These are phyloP conservation scores for Mythimna pallens DNA, from an alignment of 2,888 invertebrate species.

Conservation along the genomic window DNA sequence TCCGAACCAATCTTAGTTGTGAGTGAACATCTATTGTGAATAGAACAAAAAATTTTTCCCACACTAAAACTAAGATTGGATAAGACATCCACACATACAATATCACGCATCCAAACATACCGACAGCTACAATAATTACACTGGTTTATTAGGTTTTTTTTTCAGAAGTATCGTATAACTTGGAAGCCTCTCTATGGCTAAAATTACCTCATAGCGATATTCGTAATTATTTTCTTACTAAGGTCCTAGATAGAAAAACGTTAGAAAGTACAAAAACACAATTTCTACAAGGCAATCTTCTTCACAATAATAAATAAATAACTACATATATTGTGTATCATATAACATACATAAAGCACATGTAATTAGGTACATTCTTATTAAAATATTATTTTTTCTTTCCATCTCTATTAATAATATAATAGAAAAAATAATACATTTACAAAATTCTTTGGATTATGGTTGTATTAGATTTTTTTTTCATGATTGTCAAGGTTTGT, in stretches of 20 bases:
- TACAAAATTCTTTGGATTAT: background rate
- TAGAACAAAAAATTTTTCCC: background rate
- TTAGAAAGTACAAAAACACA: constrained; percentile 32
- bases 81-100: constrained; percentile 46
- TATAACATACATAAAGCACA: constrained; percentile 15
- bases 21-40: constrained; percentile 8
- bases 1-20: constrained; percentile 50
- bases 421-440: background rate
- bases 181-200: constrained; percentile 15
- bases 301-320: constrained; percentile 39
- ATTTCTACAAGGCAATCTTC: constrained; percentile 4
- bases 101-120: constrained; percentile 56
- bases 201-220: constrained; percentile 15
- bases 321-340: constrained; percentile 6
- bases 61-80: constrained; percentile 46
- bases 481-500: constrained; percentile 22
- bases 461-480: background rate
- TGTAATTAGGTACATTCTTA: background rate
- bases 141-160: constrained; percentile 62
- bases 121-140: constrained; percentile 63
- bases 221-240: constrained; percentile 21
- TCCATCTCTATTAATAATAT: background rate
- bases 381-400: constrained; percentile 4
- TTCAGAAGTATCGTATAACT: constrained; percentile 34
- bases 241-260: constrained; percentile 10